A percentile compares a stretch with the other conserved stretches of the same genome.
Conservation (phyloP, 2,113 vertebrate species). For the Oryzias melastigma region DNA sequence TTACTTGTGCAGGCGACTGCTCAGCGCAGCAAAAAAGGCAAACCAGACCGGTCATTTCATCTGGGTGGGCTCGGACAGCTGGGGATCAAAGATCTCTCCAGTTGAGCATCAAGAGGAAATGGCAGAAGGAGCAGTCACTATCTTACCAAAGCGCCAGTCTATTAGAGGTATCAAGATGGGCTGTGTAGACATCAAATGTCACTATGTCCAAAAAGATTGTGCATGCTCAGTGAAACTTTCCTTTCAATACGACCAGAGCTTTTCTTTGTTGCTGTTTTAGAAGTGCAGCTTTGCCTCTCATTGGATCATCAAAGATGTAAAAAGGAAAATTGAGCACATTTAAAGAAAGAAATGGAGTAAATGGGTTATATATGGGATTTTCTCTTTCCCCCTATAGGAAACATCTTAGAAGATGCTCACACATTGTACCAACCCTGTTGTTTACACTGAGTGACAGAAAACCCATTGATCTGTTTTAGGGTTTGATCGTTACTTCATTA, state of each 20-base stretch:
- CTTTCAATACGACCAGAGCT: background rate
- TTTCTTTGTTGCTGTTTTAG: conserved; percentile 1
- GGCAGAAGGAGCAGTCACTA: conserved; percentile 93
- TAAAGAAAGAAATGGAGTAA: background rate
- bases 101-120: conserved; percentile 93
- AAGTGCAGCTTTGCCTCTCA: background rate
- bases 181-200: conserved; percentile 3
- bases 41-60: conserved; percentile 97
- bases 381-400: background rate
- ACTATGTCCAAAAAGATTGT: conserved; percentile 1
- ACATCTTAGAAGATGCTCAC: background rate
- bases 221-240: conserved; percentile 4
- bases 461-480: conserved; percentile 66
- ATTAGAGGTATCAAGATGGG: conserved; percentile 82
- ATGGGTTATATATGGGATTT: background rate
- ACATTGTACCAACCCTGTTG: conserved; percentile 3
- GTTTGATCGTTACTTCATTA: conserved; percentile 83
- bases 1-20: conserved; percentile 81
- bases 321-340: conserved; percentile 2
- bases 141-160: conserved; percentile 91
- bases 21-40: conserved; percentile 90
- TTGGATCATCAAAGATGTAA: conserved; percentile 22
- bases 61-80: conserved; percentile 98
- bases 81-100: conserved; percentile 94
- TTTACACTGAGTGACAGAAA: conserved; percentile 48